Percentiles rank a stretch among this genome's conserved stretches.
phyloP scores from a whole-genome alignment of 1,140 invertebrate species.

The Palaemon carinicauda region DNA sequence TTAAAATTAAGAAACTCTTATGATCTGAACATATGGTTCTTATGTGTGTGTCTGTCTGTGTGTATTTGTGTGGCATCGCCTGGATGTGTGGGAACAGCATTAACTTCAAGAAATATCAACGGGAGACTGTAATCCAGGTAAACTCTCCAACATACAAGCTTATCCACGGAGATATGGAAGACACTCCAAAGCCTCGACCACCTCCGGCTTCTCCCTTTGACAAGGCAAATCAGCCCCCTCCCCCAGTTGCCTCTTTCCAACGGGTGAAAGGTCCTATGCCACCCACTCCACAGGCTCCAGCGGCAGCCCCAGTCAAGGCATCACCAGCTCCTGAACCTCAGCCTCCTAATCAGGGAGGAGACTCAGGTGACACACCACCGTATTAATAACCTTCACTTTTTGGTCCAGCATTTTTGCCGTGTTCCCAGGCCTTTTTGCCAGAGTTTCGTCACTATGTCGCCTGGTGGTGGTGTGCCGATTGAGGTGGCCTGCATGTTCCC shows the following conservation, averaged over 20 bases:
- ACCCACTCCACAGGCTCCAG: conserved; percentile 11
- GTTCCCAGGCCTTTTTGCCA: conserved; percentile 15
- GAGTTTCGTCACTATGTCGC: background rate
- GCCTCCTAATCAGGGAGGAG: conserved; percentile 13
- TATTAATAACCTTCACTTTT: background rate
- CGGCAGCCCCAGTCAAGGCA: background rate
- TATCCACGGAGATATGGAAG: conserved; percentile 58
- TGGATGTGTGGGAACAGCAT: conserved; percentile 60
- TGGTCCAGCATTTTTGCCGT: background rate
- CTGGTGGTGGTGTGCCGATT: conserved; percentile 11
- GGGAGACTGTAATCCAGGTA: conserved; percentile 49
- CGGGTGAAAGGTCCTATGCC: conserved; percentile 11
- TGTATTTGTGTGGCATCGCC: background rate
- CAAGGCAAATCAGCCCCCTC: conserved; percentile 28
- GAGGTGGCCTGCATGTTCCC: conserved; percentile 27
- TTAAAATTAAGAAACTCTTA: background rate
- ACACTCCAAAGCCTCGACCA: conserved; percentile 27
- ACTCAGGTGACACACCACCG: conserved; percentile 44
- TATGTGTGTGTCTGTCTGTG: conserved; percentile 37
- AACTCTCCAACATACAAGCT: conserved; percentile 59
- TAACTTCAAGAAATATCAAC: conserved; percentile 64
- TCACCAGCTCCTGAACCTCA: background rate
- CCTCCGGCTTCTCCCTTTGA: conserved; percentile 29
- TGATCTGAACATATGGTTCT: background rate
- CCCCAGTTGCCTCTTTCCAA: conserved; percentile 5